Conservation (phyloP, 2,888 invertebrate species). For the Subacronicta megacephala region DNA sequence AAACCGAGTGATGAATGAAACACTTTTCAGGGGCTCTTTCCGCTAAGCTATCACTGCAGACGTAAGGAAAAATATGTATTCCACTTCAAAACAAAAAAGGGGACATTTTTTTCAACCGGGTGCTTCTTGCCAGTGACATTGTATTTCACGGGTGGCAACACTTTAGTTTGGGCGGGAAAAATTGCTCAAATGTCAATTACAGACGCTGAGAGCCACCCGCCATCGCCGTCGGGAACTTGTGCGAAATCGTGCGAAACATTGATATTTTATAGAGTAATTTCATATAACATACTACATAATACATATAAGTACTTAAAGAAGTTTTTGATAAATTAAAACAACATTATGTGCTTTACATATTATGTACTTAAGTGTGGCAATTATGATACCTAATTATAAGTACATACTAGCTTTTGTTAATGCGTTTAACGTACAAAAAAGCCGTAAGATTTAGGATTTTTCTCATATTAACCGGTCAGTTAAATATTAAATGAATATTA, state of each 20-base stretch:
- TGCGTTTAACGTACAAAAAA: no score
- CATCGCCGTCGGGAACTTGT: constrained; percentile 19
- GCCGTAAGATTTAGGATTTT: no score
- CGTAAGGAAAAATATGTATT: background rate
- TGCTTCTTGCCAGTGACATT: constrained; percentile 49
- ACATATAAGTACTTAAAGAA: no score
- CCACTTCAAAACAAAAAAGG: constrained; percentile 3
- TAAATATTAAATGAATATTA: background rate
- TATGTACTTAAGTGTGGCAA: no score
- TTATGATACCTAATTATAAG: no score
- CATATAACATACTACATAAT: no score
- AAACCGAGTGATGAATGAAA: background rate
- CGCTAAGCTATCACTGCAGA: no score
- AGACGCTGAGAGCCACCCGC: constrained; percentile 42
- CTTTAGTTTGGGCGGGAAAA: constrained; percentile 66
- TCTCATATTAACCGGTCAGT: background rate
- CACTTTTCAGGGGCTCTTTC: no score
- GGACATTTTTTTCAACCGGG: constrained; percentile 15
- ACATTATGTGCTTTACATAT: no score
- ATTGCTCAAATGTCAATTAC: constrained; percentile 77
- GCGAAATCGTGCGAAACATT: constrained; percentile 53
- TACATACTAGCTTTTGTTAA: no score
- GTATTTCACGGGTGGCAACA: constrained; percentile 67
- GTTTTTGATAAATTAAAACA: no score
- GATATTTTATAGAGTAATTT: constrained; percentile 20